Conservation (phyloP, 2,797 vertebrate species). For the Mormyrus proboscirostris region DNA sequence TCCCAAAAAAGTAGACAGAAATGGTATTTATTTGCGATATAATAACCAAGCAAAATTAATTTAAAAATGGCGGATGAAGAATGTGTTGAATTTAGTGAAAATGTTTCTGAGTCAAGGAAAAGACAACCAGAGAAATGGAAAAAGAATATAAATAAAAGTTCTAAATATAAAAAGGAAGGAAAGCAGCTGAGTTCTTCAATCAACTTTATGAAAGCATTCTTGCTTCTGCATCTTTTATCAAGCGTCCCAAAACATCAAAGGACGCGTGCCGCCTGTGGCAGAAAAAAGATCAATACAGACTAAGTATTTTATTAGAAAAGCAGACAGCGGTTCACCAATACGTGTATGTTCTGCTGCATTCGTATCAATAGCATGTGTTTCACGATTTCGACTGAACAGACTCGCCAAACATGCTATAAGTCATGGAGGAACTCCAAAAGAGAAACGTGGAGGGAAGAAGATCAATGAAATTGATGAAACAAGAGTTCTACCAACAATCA, state of each 20-base stretch:
- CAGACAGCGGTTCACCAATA: not conserved
- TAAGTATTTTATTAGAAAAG: not conserved
- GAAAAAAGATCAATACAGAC: not conserved
- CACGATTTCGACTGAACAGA: slow-evolving; percentile 1
- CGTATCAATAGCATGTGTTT: not conserved
- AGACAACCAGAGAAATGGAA: not conserved
- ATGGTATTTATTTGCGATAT: not conserved
- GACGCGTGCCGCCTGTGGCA: not conserved
- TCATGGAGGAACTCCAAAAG: not conserved
- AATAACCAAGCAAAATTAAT: not conserved
- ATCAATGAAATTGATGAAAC: not conserved
- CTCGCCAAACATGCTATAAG: not conserved
- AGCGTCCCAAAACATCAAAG: not conserved
- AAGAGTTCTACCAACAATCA: not conserved
- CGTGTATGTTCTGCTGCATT: not conserved
- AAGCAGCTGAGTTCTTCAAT: not conserved
- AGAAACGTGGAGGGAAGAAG: not conserved
- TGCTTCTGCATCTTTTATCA: not conserved
- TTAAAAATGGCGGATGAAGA: not conserved
- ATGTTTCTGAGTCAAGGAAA: not conserved
- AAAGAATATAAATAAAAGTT: slow-evolving; percentile 3
- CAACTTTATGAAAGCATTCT: not conserved
- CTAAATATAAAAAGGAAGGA: not conserved
- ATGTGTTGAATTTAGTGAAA: not conserved
- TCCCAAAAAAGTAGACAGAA: not conserved